Percentiles rank a stretch among this genome's conserved stretches.
phyloP scores from a whole-genome alignment of 2,888 invertebrate genomes.

The Ectemnius cavifrons region DNA sequence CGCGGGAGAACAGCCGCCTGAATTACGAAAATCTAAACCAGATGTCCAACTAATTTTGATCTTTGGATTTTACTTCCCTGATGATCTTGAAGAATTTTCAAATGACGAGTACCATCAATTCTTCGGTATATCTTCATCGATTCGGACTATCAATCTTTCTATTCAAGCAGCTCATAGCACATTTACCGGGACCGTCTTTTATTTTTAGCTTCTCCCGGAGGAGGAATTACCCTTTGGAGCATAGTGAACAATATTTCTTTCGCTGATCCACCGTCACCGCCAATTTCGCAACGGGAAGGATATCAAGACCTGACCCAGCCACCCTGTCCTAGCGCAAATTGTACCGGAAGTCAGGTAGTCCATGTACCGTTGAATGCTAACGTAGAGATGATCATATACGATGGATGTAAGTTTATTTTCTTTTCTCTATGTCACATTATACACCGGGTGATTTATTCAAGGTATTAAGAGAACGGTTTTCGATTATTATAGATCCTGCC shows the following conservation, averaged over 20 bases:
- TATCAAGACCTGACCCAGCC: conserved; percentile 22
- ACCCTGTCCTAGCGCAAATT: conserved; percentile 70
- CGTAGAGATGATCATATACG: conserved; percentile 77
- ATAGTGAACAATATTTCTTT: conserved; percentile 77
- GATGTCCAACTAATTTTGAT: too few relatives aligned
- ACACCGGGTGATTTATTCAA: background rate
- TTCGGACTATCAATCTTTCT: background rate
- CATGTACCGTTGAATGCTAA: conserved; percentile 66
- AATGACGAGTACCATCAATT: background rate
- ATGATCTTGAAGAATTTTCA: background rate
- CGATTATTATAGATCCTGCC: conserved; percentile 46
- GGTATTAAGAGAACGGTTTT: background rate
- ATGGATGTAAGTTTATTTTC: conserved; percentile 69
- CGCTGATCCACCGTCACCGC: conserved; percentile 73
- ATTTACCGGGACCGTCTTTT: background rate
- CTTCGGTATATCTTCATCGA: background rate
- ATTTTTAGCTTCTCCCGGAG: conserved; percentile 14
- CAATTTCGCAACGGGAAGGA: conserved; percentile 72
- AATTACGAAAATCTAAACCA: too few relatives aligned
- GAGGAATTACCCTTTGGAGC: conserved; percentile 59
- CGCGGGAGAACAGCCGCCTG: conserved; percentile 52
- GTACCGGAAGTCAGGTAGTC: conserved; percentile 75
- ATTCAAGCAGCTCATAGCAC: background rate
- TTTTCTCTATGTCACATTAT: background rate
- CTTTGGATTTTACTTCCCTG: background rate